These are phyloP conservation scores for Eumerus sabulonum DNA, from an alignment of 2,888 invertebrate species.

Conservation along the genomic window DNA sequence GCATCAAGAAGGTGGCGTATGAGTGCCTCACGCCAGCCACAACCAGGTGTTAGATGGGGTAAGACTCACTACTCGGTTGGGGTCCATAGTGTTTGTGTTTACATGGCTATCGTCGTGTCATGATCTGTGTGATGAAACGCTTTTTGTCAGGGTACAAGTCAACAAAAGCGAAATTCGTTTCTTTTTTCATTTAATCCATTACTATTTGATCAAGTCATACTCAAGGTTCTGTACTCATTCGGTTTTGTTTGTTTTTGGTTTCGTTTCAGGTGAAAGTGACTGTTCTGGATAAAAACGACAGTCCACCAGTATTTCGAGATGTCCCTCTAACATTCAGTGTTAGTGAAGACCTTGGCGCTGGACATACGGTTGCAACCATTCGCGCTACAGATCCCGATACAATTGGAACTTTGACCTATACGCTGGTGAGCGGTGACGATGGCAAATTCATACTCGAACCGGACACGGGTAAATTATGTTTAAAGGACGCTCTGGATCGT, in stretches of 20 bases:
- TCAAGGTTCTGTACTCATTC: no score
- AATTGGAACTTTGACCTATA: slow-evolving; percentile 87
- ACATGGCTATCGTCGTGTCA: slow-evolving; percentile 24
- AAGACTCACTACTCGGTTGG: slow-evolving; percentile 38
- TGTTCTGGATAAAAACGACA: slow-evolving; percentile 95
- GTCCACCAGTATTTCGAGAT: slow-evolving; percentile 92
- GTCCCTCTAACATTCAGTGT: slow-evolving; percentile 86
- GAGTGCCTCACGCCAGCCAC: background rate
- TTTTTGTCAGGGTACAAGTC: background rate
- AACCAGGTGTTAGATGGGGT: slow-evolving; percentile 35
- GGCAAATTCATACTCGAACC: slow-evolving; percentile 87
- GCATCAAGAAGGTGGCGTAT: slow-evolving; percentile 31
- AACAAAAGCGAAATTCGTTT: no score
- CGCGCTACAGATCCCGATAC: slow-evolving; percentile 92
- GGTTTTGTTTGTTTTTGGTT: background rate
- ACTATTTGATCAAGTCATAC: no score
- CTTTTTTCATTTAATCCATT: background rate
- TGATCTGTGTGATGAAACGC: background rate
- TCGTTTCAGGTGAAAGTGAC: slow-evolving; percentile 88
- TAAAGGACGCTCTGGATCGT: slow-evolving; percentile 90
- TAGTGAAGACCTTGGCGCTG: slow-evolving; percentile 91
- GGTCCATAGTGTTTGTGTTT: slow-evolving; percentile 48
- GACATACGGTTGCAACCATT: slow-evolving; percentile 88
- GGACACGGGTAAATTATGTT: slow-evolving; percentile 85
- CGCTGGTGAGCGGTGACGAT: slow-evolving; percentile 84